Percentiles rank a stretch among this genome's conserved stretches.
Evolutionary conservation across 35 echinoderm and acorn worm genomes (phyloP).

Genomic region (Hemicentrotus pulcherrimus): DNA sequence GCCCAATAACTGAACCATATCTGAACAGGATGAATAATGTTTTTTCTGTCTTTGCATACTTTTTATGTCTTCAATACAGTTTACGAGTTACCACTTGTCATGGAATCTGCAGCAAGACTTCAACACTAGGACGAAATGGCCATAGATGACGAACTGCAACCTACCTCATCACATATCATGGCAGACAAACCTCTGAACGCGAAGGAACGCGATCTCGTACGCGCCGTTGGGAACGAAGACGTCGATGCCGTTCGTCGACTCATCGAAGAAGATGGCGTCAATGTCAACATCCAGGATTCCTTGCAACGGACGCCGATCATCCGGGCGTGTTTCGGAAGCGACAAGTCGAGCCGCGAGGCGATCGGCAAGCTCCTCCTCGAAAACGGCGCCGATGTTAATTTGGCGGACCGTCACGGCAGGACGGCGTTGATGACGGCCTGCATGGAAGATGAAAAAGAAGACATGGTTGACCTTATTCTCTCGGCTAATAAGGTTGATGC

Average conservation of each 20-base stretch:
- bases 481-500: slow-evolving; percentile 55
- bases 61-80: neutral
- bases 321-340: slow-evolving; percentile 57
- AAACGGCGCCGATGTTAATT: slow-evolving; percentile 77
- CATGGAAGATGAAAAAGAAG: slow-evolving; percentile 64
- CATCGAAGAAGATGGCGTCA: slow-evolving; percentile 65
- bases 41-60: neutral
- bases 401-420: slow-evolving; percentile 72
- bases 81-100: neutral
- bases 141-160: neutral
- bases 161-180: neutral
- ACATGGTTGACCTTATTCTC: slow-evolving; percentile 68
- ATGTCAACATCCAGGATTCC: slow-evolving; percentile 81
- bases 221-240: slow-evolving; percentile 72
- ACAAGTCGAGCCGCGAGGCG: slow-evolving; percentile 18
- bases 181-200: slow-evolving; percentile 44
- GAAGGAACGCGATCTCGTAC: slow-evolving; percentile 71
- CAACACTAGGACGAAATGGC: neutral
- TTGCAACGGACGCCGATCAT: slow-evolving; percentile 74
- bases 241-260: slow-evolving; percentile 48
- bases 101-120: neutral
- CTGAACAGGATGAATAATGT: too few species aligned
- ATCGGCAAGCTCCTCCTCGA: slow-evolving; percentile 69
- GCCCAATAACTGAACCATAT: too few species aligned
- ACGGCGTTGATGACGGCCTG: slow-evolving; percentile 83